Conservation (phyloP, 1,140 invertebrate species). For the Teleopsis dalmanni region DNA sequence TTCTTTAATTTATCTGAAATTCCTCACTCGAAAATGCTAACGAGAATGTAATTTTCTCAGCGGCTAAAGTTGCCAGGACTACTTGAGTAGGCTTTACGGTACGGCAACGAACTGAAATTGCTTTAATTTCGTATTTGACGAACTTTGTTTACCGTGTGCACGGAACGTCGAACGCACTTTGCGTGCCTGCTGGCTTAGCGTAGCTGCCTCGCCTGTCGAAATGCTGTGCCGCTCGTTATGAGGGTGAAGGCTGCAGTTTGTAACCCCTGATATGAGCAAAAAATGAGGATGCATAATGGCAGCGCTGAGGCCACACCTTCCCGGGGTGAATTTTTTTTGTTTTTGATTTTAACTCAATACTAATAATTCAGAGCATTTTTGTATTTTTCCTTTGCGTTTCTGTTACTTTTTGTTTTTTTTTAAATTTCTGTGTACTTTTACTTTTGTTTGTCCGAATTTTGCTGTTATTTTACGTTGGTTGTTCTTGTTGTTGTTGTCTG, state of each 20-base stretch:
- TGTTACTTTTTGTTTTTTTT: slow-evolving; percentile 20
- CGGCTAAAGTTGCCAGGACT: too few species aligned
- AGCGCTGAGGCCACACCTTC: slow-evolving; percentile 37
- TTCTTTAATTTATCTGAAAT: too few species aligned
- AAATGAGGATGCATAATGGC: slow-evolving; percentile 12
- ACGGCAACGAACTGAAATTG: too few species aligned
- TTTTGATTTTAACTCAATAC: neutral
- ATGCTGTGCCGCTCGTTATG: neutral
- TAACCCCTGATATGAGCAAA: slow-evolving; percentile 6
- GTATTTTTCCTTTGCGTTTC: too few species aligned
- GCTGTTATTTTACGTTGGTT: slow-evolving; percentile 1
- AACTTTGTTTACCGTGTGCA: too few species aligned
- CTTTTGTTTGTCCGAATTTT: slow-evolving; percentile 33
- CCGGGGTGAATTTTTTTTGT: slow-evolving; percentile 30
- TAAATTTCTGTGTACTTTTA: slow-evolving; percentile 26
- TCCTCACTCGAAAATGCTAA: too few species aligned
- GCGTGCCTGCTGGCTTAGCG: too few species aligned
- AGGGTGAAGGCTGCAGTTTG: neutral
- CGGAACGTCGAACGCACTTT: too few species aligned
- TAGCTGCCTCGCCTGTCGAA: too few species aligned
- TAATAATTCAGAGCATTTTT: slow-evolving; percentile 2
- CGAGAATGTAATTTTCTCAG: too few species aligned
- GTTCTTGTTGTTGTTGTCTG: neutral
- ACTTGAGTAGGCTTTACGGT: too few species aligned
- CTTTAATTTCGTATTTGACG: too few species aligned